These are phyloP conservation scores for Myotis daubentonii DNA, from an alignment of 2,797 vertebrate species.

Conservation along the genomic window DNA sequence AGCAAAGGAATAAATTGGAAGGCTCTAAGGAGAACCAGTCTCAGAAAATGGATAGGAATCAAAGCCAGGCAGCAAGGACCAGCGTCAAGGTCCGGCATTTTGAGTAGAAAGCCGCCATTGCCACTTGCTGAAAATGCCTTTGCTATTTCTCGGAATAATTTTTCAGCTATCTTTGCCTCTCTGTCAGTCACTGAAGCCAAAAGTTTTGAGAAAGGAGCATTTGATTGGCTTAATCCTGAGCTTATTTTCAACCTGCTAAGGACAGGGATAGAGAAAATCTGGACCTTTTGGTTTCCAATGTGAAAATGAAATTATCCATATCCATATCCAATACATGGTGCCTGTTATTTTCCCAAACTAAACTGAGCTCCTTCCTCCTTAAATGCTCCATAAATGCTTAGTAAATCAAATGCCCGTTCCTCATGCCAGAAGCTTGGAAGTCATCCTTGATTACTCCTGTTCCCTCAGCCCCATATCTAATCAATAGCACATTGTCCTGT, in stretches of 20 bases:
- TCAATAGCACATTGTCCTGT: not conserved
- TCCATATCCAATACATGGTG: not conserved
- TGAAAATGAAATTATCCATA: slow-evolving; percentile 11
- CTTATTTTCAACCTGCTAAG: not conserved
- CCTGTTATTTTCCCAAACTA: not conserved
- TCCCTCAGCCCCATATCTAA: not conserved
- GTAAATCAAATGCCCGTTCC: not conserved
- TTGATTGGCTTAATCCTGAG: not conserved
- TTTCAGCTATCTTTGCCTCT: slow-evolving; percentile 14
- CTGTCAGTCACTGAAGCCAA: not conserved
- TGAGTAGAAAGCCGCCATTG: not conserved
- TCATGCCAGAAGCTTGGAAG: not conserved
- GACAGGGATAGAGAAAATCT: not conserved
- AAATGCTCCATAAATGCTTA: not conserved
- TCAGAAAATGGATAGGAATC: not conserved
- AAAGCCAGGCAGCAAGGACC: not conserved
- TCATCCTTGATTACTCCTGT: not conserved
- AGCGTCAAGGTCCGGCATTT: not conserved
- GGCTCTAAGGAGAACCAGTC: not conserved
- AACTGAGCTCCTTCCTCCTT: not conserved
- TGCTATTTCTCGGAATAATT: not conserved
- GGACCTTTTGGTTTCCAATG: not conserved
- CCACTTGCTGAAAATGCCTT: not conserved
- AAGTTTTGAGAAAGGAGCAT: not conserved
- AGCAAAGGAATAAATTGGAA: not conserved